phyloP scores from a whole-genome alignment of 1,140 invertebrate species.

The Arctopsyche grandis region DNA sequence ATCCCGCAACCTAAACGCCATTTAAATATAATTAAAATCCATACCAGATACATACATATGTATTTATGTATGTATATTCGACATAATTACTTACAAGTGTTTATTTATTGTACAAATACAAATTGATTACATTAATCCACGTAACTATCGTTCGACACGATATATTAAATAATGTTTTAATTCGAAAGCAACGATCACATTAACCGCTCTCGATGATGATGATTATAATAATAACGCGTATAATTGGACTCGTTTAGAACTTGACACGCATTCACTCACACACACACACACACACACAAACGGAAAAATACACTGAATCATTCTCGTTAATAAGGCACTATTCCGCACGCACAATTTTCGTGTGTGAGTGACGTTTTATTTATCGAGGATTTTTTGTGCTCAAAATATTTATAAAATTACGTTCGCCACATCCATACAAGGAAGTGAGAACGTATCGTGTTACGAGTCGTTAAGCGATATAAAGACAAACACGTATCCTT shows the following conservation, averaged over 20 bases:
- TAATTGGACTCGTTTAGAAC: conserved; percentile 21
- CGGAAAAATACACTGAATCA: not conserved
- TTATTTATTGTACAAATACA: too few species aligned
- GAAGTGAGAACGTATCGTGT: conserved; percentile 32
- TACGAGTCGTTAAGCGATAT: conserved; percentile 25
- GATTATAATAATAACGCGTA: not conserved
- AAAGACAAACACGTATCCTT: conserved; percentile 20
- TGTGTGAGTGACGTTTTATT: conserved; percentile 19
- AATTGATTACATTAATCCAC: not conserved
- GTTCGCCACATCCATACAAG: not conserved
- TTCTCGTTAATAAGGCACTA: conserved; percentile 17
- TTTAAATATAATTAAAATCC: not conserved
- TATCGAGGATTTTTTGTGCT: conserved; percentile 29
- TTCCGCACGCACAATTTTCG: not conserved
- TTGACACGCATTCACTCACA: not conserved
- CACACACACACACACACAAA: conserved; percentile 7
- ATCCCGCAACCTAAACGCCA: not conserved
- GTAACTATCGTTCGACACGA: not conserved
- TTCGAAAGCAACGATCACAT: not conserved
- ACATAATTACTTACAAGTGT: too few species aligned
- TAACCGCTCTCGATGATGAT: too few species aligned
- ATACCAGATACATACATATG: not conserved
- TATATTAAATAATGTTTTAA: not conserved
- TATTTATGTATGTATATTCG: too few species aligned
- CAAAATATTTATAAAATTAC: conserved; percentile 37